A percentile compares a stretch with the other conserved stretches of the same genome.
Evolutionary conservation across 2,888 invertebrate genomes (phyloP).

Genomic region (Graphium colonna): DNA sequence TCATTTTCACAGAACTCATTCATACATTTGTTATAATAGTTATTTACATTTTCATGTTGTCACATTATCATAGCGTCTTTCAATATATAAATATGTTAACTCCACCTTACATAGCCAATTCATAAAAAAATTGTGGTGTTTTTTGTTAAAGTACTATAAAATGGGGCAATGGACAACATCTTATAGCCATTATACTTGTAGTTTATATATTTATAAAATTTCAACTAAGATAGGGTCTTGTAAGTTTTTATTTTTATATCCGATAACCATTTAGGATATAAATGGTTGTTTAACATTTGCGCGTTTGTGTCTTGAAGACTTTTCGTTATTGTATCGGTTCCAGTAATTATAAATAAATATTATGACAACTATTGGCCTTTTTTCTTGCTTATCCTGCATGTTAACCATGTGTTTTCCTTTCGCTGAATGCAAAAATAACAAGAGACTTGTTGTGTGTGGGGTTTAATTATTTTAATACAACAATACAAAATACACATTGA

Average conservation of each 20-base stretch:
- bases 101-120: constrained; percentile 4
- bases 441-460: constrained; percentile 11
- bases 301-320: constrained; percentile 45
- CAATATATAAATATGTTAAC: constrained; percentile 2
- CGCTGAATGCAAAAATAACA: constrained; percentile 29
- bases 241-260: constrained; percentile 75
- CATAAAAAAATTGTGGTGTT: constrained; percentile 5
- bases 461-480: constrained; percentile 1
- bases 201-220: constrained; percentile 33
- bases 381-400: constrained; percentile 76
- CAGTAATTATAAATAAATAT: constrained; percentile 70
- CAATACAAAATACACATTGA: background rate
- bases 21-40: constrained; percentile 1
- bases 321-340: constrained; percentile 62
- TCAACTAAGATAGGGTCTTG: constrained; percentile 39
- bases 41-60: background rate
- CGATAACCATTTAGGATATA: constrained; percentile 48
- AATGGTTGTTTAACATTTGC: constrained; percentile 46
- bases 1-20: constrained; percentile 2
- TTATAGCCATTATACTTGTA: constrained; percentile 25
- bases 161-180: constrained; percentile 25
- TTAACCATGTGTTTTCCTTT: constrained; percentile 46
- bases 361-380: constrained; percentile 70
- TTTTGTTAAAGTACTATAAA: constrained; percentile 10
- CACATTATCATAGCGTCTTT: constrained; percentile 4